These are phyloP conservation scores for Aulostomus chinensis DNA, from an alignment of 2,797 vertebrate genomes.

Conservation along the genomic window DNA sequence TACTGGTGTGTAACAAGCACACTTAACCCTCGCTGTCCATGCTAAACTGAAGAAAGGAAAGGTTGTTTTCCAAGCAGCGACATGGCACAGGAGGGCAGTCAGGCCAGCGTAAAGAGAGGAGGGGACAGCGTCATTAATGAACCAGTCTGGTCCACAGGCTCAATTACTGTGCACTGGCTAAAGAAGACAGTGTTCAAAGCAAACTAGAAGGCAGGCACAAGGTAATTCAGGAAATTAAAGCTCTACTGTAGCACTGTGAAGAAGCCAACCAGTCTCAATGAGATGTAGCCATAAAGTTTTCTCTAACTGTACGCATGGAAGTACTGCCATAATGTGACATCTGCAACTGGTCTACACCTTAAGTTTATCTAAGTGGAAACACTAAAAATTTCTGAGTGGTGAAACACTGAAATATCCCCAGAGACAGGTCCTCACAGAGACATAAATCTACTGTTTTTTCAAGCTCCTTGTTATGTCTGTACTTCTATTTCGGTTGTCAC, in stretches of 20 bases:
- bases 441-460: conserved; percentile 73
- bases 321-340: conserved; percentile 10
- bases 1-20: conserved; percentile 61
- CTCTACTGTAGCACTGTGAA: conserved; percentile 12
- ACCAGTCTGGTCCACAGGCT: conserved; percentile 33
- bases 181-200: conserved; percentile 49
- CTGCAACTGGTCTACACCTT: conserved; percentile 29
- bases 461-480: conserved; percentile 67
- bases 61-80: conserved; percentile 62
- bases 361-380: conserved; percentile 45
- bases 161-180: conserved; percentile 38
- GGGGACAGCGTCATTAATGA: conserved; percentile 60
- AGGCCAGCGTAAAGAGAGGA: conserved; percentile 51
- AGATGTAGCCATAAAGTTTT: not conserved
- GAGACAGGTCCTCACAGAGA: conserved; percentile 51
- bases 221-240: conserved; percentile 25
- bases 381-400: conserved; percentile 43
- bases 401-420: conserved; percentile 50
- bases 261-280: not conserved
- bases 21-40: conserved; percentile 61
- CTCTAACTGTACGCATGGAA: not conserved
- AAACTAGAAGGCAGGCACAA: conserved; percentile 17
- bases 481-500: conserved; percentile 71
- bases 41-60: conserved; percentile 63
- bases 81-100: conserved; percentile 65